Evolutionary conservation across 2,797 vertebrate species (phyloP).

Genomic region (Mormyrops attenuatus): DNA sequence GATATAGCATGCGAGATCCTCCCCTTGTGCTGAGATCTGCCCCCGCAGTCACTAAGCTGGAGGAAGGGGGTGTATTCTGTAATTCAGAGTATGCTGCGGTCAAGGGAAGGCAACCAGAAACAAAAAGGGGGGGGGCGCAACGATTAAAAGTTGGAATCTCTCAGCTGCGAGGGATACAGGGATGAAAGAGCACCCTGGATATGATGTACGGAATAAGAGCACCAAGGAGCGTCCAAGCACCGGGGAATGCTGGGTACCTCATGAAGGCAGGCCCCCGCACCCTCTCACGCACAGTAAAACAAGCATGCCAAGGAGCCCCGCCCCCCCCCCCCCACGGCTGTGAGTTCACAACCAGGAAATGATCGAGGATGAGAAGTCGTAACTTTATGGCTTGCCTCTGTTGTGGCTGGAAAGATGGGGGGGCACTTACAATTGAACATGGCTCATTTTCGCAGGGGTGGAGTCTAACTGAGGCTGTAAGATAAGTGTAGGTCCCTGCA

Average conservation of each 20-base stretch:
- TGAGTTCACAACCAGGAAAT: not conserved
- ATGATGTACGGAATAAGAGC: not conserved
- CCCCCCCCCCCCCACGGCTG: not conserved
- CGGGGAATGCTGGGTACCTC: constrained; percentile 20
- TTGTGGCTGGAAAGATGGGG: not conserved
- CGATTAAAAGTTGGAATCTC: not conserved
- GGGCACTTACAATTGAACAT: not conserved
- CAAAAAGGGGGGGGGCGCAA: not conserved
- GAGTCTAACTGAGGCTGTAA: not conserved
- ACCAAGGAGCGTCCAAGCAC: not conserved
- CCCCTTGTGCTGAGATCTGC: constrained; percentile 14
- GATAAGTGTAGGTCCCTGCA: not conserved
- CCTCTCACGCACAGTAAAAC: not conserved
- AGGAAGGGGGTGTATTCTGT: not conserved
- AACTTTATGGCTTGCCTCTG: not conserved
- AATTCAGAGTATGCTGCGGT: constrained; percentile 4
- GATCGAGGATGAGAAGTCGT: not conserved
- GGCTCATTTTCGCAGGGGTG: not conserved
- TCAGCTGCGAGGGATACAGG: not conserved
- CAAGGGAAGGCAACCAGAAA: constrained; percentile 5
- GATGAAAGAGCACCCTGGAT: not conserved
- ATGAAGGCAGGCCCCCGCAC: constrained; percentile 24
- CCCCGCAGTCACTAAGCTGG: not conserved
- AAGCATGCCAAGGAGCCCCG: not conserved
- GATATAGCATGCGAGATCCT: not conserved